Base-by-base conservation (phyloP, 2,113 vertebrate genomes). In the Gila orcuttii region DNA sequence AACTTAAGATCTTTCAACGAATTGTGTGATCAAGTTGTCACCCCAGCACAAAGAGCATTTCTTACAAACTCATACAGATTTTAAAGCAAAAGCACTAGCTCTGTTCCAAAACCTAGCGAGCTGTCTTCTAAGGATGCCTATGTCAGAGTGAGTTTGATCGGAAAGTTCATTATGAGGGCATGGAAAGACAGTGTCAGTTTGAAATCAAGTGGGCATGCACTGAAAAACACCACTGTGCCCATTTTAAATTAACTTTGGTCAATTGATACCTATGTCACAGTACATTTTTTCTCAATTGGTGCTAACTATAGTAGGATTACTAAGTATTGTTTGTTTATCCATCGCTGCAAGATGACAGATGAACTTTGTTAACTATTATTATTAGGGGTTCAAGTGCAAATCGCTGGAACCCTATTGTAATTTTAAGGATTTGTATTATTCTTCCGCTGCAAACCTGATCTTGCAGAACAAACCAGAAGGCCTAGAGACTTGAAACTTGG, bases 21-120 rank as follows among this genome's bases (percentile, higher is more conserved):
- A 74, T 45, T 74, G 1, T 11, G 11, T 74, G 36, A 74, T 74
- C 39, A 45, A 69, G 33, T 69, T 23, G 17, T 60, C 76, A 59
- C 52, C 76, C 74, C n/a, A 52, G 75, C 52, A 57, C 50, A 78
- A 57, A 79, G 79, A 62, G 78, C 57, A 64, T 64, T 79, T 57
- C 19, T 59, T 31, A 59, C 52, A 79, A 36, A 55, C 19, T 45
- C 78, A 21, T 78, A 33, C 71, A 23, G 52, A 33, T 78, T 36
- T 78, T 13, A 28, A 68, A 17, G 9, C 74, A 19, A 82, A 68
- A 60, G 31, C 12, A n/a, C 12, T 45, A 45, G 60, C 42, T 81
- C 60, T 81, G 79, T 66, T 81, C 60, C 60, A 81, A 21, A 81
- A 66, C n/a, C 60, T 11, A 64, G 60, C 31, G 25, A 31, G 25